A percentile compares a stretch with the other conserved stretches of the same genome.
These are phyloP conservation scores for Neoascia interrupta DNA, from an alignment of 2,888 invertebrate species.

Conservation along the genomic window DNA sequence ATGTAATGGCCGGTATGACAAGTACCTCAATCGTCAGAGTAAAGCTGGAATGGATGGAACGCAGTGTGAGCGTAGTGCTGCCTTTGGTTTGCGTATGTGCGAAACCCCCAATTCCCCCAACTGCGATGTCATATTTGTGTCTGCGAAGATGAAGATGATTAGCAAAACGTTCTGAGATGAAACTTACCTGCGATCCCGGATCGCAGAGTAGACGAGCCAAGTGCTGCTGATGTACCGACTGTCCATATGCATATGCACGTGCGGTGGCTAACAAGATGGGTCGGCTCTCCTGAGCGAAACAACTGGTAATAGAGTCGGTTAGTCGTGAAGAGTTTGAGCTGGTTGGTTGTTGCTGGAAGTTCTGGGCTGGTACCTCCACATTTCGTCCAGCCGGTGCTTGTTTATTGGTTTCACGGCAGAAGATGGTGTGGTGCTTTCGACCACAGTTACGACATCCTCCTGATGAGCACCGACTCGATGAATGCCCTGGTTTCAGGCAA, in stretches of 20 bases:
- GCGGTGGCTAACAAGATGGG: constrained; percentile 25
- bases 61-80: not conserved
- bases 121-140: not conserved
- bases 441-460: not conserved
- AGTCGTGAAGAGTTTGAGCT: too few species aligned
- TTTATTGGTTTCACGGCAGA: too few species aligned
- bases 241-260: constrained; percentile 6
- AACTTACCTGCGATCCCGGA: constrained; percentile 37
- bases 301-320: too few species aligned
- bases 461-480: constrained; percentile 6
- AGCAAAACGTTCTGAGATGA: constrained; percentile 18
- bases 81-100: not conserved
- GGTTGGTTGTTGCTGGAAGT: too few species aligned
- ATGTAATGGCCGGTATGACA: constrained; percentile 4
- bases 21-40: not conserved
- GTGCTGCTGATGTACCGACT: constrained; percentile 8
- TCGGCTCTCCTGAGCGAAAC: not conserved
- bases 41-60: constrained; percentile 9
- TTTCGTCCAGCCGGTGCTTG: too few species aligned
- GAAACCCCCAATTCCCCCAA: constrained; percentile 9
- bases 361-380: too few species aligned
- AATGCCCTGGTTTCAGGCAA: constrained; percentile 24
- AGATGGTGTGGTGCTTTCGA: not conserved
- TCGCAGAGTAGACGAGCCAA: constrained; percentile 36
- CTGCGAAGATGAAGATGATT: constrained; percentile 26